These are phyloP conservation scores for Rhombomys opimus DNA, from an alignment of 2,113 vertebrate genomes.

Conservation along the genomic window DNA sequence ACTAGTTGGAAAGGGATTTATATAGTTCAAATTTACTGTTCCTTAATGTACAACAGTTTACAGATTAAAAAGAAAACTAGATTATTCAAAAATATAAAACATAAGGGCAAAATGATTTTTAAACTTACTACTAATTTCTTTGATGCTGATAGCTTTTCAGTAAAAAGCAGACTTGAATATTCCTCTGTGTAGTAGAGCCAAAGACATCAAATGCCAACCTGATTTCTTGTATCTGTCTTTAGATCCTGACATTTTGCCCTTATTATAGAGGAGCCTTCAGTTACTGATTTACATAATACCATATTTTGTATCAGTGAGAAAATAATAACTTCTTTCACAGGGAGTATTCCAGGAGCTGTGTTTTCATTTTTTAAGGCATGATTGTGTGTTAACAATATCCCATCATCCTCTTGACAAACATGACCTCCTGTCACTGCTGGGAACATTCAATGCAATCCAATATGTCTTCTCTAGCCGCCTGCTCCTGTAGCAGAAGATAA, in stretches of 20 bases:
- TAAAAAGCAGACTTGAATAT: constrained; percentile 46
- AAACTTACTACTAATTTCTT: constrained; percentile 41
- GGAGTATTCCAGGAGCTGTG: constrained; percentile 42
- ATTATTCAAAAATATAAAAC: constrained; percentile 38
- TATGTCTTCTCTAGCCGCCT: constrained; percentile 75
- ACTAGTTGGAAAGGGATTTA: too few species aligned
- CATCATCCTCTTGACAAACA: constrained; percentile 63
- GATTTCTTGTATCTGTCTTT: not conserved
- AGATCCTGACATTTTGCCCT: constrained; percentile 53
- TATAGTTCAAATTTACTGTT: constrained; percentile 30
- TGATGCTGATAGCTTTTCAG: constrained; percentile 34
- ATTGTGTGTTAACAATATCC: constrained; percentile 49
- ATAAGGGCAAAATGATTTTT: constrained; percentile 69
- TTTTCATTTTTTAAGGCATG: constrained; percentile 67
- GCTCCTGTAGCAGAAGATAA: constrained; percentile 77
- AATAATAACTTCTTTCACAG: constrained; percentile 61
- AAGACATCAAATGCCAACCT: constrained; percentile 43
- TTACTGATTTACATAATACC: constrained; percentile 38
- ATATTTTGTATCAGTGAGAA: constrained; percentile 51
- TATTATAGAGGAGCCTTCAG: constrained; percentile 17
- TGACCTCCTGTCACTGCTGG: constrained; percentile 68
- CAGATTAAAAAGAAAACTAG: constrained; percentile 47
- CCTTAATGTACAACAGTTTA: constrained; percentile 39
- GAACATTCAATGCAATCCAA: constrained; percentile 51
- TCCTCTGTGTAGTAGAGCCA: not conserved